These are phyloP conservation scores for Melanostoma mellinum DNA, from an alignment of 2,888 invertebrate species.

Conservation along the genomic window DNA sequence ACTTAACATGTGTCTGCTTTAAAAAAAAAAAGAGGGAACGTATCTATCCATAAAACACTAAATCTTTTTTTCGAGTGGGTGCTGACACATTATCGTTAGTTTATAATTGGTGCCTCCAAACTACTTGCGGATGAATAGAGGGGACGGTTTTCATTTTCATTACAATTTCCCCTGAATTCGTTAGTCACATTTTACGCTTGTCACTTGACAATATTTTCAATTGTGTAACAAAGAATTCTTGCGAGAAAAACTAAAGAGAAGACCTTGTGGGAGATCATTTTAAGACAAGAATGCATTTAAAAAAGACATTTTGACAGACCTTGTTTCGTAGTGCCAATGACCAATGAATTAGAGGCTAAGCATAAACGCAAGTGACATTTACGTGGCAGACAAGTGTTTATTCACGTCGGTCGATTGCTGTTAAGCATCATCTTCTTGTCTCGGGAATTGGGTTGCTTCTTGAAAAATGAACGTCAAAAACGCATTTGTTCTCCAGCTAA, in stretches of 20 bases:
- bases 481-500: slow-evolving; percentile 30
- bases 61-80: slow-evolving; percentile 63
- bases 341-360: not conserved
- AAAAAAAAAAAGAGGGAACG: slow-evolving; percentile 10
- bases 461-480: slow-evolving; percentile 31
- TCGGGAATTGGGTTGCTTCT: slow-evolving; percentile 47
- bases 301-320: too few species aligned
- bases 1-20: too few species aligned
- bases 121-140: slow-evolving; percentile 2
- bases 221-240: slow-evolving; percentile 61
- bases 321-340: too few species aligned
- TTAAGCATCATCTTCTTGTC: slow-evolving; percentile 59
- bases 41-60: slow-evolving; percentile 59
- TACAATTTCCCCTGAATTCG: slow-evolving; percentile 37
- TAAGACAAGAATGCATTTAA: too few species aligned
- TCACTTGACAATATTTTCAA: slow-evolving; percentile 58
- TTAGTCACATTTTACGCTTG: slow-evolving; percentile 44
- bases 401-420: slow-evolving; percentile 46
- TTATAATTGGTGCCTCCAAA: slow-evolving; percentile 67
- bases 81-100: slow-evolving; percentile 70
- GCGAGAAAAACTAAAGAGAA: too few species aligned
- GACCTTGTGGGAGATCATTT: too few species aligned
- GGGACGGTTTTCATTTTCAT: slow-evolving; percentile 23
- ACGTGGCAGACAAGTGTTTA: slow-evolving; percentile 33
- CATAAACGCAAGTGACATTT: slow-evolving; percentile 29